phyloP scores from a whole-genome alignment of 2,797 vertebrate genomes.

The Heterohyrax brucei region DNA sequence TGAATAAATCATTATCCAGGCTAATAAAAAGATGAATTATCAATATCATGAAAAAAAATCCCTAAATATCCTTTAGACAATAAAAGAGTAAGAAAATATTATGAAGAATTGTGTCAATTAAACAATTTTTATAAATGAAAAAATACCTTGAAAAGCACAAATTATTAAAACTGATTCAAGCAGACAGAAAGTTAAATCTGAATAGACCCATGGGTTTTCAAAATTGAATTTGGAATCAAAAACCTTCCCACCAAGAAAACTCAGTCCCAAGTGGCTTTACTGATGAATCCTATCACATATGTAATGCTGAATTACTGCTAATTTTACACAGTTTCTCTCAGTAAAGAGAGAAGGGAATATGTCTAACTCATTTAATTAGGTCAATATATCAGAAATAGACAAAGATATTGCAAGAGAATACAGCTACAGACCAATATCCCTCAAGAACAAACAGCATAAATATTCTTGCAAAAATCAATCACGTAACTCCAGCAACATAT shows the following conservation, averaged over 20 bases:
- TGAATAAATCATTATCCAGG: neutral
- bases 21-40: conserved; percentile 36
- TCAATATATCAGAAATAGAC: neutral
- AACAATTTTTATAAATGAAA: conserved; percentile 48
- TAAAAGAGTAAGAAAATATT: conserved; percentile 17
- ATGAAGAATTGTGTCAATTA: neutral
- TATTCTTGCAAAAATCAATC: neutral
- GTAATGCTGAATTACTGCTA: conserved; percentile 6
- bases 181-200: neutral
- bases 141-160: conserved; percentile 47
- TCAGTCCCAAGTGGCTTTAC: neutral
- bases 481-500: conserved; percentile 23
- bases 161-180: conserved; percentile 30
- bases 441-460: conserved; percentile 1
- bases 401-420: neutral
- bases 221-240: conserved; percentile 52
- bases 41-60: conserved; percentile 17
- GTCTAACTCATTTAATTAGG: neutral
- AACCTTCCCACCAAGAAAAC: conserved; percentile 47
- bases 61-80: neutral
- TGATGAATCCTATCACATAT: conserved; percentile 24
- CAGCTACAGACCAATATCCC: neutral
- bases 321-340: conserved; percentile 43
- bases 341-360: conserved; percentile 21
- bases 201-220: neutral